Evolutionary conservation across 2,797 vertebrate genomes (phyloP), one percentile per base, ranked within the genome.

Genomic region (Pipistrellus kuhlii): DNA sequence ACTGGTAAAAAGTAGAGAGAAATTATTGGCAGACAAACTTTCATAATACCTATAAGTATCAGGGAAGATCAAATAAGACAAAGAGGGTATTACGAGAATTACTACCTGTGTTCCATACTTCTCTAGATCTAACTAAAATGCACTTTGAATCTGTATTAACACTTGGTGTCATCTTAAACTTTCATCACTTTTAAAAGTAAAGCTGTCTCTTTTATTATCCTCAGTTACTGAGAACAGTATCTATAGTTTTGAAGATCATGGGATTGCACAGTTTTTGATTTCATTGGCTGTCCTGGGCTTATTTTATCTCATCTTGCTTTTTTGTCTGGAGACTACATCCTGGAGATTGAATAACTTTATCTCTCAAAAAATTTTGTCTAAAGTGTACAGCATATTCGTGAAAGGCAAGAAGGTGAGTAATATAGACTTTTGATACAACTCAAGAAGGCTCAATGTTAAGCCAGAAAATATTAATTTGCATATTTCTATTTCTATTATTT

Each of bases 211-310:
- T 87, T 92, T 92, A 27, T 84, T 59, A 46, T 90, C 53, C 78
- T 69, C 84, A 96, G 96, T 21, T 77, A 55, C 14, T 53, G 20
- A 93, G 18, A 92, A 85, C 32, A 91, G 7, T 38, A 1, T 96
- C 48, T 96, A 96, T 48, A 46, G 32, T 82, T 96, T 96, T 88
- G 96, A 51, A 93, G 44, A 96, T 68, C 11, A 1, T 15, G 96
- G 95, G 4, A 96, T 96, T 94, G 94, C 92, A 77, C 90, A 71
- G 9, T 96, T 88, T 88, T 88, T 96, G n/a, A 20, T 85, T 87
- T 11, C 87, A 69, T 71, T 85, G 80, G 86, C 95, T 81, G 27
- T 13, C 92, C n/a, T 92, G 83, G 95, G 95, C n/a, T 93, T 93
- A 35, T 53, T 96, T 69, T 95, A 85, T 73, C 84, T 96, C 83